Base-by-base conservation (phyloP, 2,797 vertebrate species). In the Gorsachius magnificus region DNA sequence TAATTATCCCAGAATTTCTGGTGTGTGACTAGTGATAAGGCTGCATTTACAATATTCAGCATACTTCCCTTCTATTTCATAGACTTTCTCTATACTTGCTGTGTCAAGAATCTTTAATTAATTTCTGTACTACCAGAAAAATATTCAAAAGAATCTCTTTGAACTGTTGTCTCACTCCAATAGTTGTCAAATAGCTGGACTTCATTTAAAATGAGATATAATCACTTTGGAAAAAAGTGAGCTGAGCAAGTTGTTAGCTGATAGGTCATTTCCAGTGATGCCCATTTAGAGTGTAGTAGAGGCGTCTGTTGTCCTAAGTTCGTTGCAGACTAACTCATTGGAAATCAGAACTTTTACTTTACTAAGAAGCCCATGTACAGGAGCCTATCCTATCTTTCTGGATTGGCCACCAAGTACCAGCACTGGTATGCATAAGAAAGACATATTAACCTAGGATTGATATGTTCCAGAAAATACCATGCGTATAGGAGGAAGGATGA, bases 1-100 rank as follows among this genome's bases (percentile, higher is more conserved):
- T 57, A 93, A 63, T 87, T 75, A 72, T 29, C 29, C 16, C 50
- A 65, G 20, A 89, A 79, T 65, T 94, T 94, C 36, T 75, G 16
- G 16, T 38, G 24, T 53, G 11, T 65, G 21, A 61, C 16, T 65
- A 50, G 50, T 31, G 9, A 69, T 79, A 72, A 76, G 5, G 3
- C 24, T 82, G 16, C 6, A 31, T 72, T 82, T 92, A 14, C 16
- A 87, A 36, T 28, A 58, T 45, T 61, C 45, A 87, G 17, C 13
- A 82, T 9, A 22, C 3, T 90, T 78, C 6, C 11, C 11, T 77
- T 87, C 35, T 79, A 10, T 38, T 87, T 92, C 72, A 5, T 38
- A 61, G 5, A 17, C 2, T 66, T 87, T 46, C 26, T 72, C 35
- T 51, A 11, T 36, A 25, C n/a, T 90, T 63, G 9, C 22, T 54